Conservation (phyloP, 2,113 vertebrate species). For the Carassius carassius region DNA sequence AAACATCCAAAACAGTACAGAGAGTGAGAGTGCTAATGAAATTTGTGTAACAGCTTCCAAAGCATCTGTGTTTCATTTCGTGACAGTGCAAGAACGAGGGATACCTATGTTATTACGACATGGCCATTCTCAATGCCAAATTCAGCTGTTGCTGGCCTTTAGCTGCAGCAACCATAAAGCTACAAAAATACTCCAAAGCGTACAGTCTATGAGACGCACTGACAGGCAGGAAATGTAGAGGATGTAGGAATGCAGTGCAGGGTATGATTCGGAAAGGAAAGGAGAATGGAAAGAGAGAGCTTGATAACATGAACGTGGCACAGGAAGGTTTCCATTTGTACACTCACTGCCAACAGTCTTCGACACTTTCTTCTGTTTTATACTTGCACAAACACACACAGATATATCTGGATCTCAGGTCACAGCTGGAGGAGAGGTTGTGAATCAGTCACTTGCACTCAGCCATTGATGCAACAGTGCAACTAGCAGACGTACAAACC, state of each 20-base stretch:
- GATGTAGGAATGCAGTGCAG: constrained; percentile 26
- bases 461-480: neutral
- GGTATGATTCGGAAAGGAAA: neutral
- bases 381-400: neutral
- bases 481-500: neutral
- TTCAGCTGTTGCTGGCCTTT: constrained; percentile 58
- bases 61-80: constrained; percentile 75
- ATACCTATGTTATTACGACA: constrained; percentile 71
- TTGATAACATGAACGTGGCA: neutral
- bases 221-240: constrained; percentile 19
- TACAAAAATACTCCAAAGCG: constrained; percentile 38
- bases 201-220: constrained; percentile 6
- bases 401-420: neutral
- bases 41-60: constrained; percentile 61
- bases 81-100: constrained; percentile 62
- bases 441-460: constrained; percentile 4
- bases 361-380: neutral
- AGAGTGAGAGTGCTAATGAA: constrained; percentile 32
- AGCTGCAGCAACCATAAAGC: constrained; percentile 31
- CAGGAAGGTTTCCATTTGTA: constrained; percentile 23
- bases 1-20: neutral
- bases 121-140: constrained; percentile 47
- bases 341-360: constrained; percentile 17
- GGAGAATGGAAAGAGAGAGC: constrained; percentile 9
- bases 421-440: constrained; percentile 46